Evolutionary conservation across 2,888 invertebrate genomes (phyloP), one percentile per base, ranked within the genome.

Genomic region (Phymatocera aterrima): DNA sequence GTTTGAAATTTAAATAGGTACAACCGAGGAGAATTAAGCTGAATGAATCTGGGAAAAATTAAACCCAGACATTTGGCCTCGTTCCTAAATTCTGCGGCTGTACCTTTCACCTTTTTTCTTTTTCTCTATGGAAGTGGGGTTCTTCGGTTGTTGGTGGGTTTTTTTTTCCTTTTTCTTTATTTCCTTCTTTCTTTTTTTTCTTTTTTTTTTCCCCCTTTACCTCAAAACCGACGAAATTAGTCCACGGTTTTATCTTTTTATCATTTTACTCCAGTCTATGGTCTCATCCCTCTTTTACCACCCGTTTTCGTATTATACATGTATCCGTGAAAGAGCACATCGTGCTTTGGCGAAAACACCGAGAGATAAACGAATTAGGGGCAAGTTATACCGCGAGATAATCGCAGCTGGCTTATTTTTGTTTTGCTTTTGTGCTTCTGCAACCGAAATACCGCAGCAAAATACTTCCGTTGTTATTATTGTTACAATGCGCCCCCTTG

Each of bases 301-400:
- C 40, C 24, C 21, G n/a, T n/a, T 15, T 24, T 10, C 61, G 15
- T 40, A 43, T 68, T 43, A 40, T 46, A 68, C 46, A 68, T 18
- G 28, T 28, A 60, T 60, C 4, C 10, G 28, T 18, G n/a, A 3
- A 8, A 8, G n/a, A 24, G 18, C 18, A 15, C 21, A 40, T 60
- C 75, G 57, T 75, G 24, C 40, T n/a, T 75, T 75, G 57, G 24
- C 40, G 51, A 57, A 28, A 28, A 57, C 57, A 40, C n/a, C 1
- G 18, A 5, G 60, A 75, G 75, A 75, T 75, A 75, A 75, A 57
- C 75, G 60, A 75, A 75, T 75, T 75, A 75, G 57, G 57, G 18
- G 21, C 54, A 75, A 75, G 60, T 75, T 75, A 34, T 57, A 75
- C 75, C 75, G 40, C 75, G 60, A 75, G 75, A 75, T 75, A 75